A percentile compares a stretch with the other conserved stretches of the same genome.
These are phyloP conservation scores for Hemiscyllium ocellatum DNA, from an alignment of 2,113 vertebrate species.

Conservation along the genomic window DNA sequence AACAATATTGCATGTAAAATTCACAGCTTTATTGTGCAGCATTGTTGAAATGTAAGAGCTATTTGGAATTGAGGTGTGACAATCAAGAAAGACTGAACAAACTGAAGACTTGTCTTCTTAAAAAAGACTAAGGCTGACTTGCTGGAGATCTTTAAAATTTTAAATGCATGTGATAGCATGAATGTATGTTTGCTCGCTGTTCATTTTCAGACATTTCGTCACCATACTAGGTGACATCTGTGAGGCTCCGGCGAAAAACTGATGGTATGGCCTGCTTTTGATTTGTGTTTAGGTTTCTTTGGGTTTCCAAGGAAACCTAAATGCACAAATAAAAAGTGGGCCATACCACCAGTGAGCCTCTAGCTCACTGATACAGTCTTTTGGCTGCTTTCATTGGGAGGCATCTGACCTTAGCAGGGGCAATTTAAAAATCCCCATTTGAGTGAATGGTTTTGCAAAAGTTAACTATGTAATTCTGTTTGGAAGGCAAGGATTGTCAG, in stretches of 20 bases:
- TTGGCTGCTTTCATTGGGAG: neutral
- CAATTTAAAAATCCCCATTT: neutral
- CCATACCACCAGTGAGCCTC: no score
- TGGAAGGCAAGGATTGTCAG: neutral
- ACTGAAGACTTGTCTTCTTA: neutral
- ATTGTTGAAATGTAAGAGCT: neutral
- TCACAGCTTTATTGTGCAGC: neutral
- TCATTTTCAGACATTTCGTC: no score
- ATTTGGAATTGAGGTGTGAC: neutral
- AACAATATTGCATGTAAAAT: neutral
- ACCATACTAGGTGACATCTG: no score
- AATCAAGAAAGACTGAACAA: neutral
- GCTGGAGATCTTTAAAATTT: neutral
- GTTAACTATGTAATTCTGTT: neutral
- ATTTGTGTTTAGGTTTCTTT: no score
- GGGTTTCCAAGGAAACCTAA: no score
- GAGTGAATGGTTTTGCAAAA: neutral
- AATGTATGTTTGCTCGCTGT: no score
- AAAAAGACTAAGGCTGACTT: neutral
- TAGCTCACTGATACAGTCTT: no score
- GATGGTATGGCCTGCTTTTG: no score
- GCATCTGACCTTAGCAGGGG: neutral
- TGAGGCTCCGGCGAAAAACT: no score
- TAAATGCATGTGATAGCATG: no score
- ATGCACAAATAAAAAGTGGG: no score